Evolutionary conservation across 2,113 vertebrate genomes (phyloP), one percentile per base, ranked within the genome.

Genomic region (Neodon shergylaensis): DNA sequence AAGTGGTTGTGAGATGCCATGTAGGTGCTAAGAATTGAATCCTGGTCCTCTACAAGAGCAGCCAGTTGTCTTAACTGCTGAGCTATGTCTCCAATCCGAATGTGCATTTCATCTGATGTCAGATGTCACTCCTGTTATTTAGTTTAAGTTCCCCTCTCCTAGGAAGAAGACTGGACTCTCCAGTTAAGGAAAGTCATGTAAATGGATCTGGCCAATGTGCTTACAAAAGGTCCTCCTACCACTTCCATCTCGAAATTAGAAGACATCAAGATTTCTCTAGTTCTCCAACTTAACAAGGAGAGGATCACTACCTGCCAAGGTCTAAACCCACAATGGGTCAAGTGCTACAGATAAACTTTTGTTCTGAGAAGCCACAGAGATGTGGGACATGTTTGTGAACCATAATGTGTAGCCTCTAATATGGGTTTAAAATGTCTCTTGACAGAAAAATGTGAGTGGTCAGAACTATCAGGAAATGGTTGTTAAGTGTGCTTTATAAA

Each of bases 351-450:
- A 26, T n/a, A 87, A 94, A 65, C 11, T 77, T 95, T 21, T 66
- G 19, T 39, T 81, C 13, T 79, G 26, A 74, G 81, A 88, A 88
- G 7, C 24, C 21, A 92, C 66, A 72, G 33, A 96, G 21, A 81
- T 79, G 91, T 83, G 8, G 21, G 26, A 92, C 10, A 90, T 96
- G 63, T 65, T 92, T 58, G 7, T 93, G 47, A 78, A 12, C 42
- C n/a, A 74, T 1, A 42, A 5, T 88, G 13, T 84, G 0, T 42
- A 9, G 42, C 33, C 70, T 11, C 8, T 91, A 83, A 95, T 65
- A 28, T n/a, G n/a, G 76, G 52, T 88, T 79, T 88, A 28, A 94
- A 88, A 94, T 13, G 49, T 52, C 49, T 76, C 10, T 63, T 52
- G 68, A 79, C 47, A 79, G 24, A 84, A 73, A 65, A 92, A 26